phyloP scores from a whole-genome alignment of 2,113 vertebrate species.

The Chelonoidis abingdonii region DNA sequence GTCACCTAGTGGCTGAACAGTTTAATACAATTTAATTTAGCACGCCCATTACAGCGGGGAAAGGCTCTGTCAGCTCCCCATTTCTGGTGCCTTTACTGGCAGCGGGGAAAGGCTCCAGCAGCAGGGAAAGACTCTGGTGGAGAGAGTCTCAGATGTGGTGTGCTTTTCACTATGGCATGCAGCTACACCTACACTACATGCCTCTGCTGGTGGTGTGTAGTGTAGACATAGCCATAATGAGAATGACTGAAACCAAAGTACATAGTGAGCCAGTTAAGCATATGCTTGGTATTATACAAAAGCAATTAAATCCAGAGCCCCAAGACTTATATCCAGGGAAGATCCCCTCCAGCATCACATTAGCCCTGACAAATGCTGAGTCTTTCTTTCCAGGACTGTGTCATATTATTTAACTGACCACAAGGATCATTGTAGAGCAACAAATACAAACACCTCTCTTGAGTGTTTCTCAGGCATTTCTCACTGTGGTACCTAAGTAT shows the following conservation, averaged over 20 bases:
- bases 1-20: neutral
- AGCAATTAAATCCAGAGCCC: neutral
- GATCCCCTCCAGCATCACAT: neutral
- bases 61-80: neutral
- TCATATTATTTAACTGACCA: neutral
- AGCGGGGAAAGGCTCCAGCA: too few species aligned
- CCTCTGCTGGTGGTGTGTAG: neutral
- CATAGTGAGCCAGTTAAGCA: neutral
- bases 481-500: neutral
- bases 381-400: neutral
- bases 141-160: neutral
- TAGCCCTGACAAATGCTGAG: neutral
- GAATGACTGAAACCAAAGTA: neutral
- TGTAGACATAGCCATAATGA: neutral
- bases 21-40: neutral
- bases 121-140: neutral
- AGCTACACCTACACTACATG: neutral
- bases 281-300: fast-evolving
- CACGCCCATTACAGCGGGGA: neutral
- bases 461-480: neutral
- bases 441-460: neutral
- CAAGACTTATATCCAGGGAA: fast-evolving
- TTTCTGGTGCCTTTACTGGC: too few species aligned
- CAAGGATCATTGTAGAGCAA: neutral
- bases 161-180: neutral